Percentiles rank a stretch among this genome's conserved stretches.
Evolutionary conservation across 1,140 invertebrate genomes (phyloP).

Genomic region (Brachystomella parvula): DNA sequence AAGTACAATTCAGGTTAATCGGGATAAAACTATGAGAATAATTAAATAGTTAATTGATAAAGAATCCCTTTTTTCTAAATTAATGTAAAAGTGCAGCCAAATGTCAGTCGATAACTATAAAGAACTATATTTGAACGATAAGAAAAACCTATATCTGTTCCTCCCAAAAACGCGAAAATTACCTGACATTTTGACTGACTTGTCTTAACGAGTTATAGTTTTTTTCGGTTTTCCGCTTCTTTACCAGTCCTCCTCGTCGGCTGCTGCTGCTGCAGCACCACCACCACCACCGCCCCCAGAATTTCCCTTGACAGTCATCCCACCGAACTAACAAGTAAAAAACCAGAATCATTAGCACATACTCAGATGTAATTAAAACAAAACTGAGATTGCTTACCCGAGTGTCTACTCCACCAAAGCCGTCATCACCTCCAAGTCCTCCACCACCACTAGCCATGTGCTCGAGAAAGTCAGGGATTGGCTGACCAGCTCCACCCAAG

Average conservation of each 20-base stretch:
- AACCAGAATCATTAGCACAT: background rate
- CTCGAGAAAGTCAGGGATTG: conserved; percentile 44
- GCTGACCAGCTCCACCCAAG: conserved; percentile 46
- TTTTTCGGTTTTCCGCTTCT: background rate
- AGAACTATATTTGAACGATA: background rate
- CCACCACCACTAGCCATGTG: conserved; percentile 39
- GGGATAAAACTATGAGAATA: no score
- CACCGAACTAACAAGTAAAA: background rate
- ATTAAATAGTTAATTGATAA: no score
- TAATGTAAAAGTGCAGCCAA: no score
- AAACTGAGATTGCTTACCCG: background rate
- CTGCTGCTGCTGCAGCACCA: background rate
- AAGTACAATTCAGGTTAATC: no score
- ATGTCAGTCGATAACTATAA: background rate
- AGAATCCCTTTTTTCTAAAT: no score
- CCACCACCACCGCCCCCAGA: background rate
- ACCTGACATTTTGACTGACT: background rate
- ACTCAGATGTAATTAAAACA: background rate
- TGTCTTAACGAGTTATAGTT: background rate
- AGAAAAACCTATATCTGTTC: background rate
- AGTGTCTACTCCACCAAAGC: conserved; percentile 14
- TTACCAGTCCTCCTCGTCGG: background rate
- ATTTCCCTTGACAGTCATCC: no score
- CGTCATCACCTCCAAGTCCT: conserved; percentile 6
- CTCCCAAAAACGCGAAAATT: background rate